Percentiles rank a stretch among this genome's conserved stretches.
These are phyloP conservation scores for Cephalopholis sonnerati DNA, from an alignment of 2,113 vertebrate species.

Conservation along the genomic window DNA sequence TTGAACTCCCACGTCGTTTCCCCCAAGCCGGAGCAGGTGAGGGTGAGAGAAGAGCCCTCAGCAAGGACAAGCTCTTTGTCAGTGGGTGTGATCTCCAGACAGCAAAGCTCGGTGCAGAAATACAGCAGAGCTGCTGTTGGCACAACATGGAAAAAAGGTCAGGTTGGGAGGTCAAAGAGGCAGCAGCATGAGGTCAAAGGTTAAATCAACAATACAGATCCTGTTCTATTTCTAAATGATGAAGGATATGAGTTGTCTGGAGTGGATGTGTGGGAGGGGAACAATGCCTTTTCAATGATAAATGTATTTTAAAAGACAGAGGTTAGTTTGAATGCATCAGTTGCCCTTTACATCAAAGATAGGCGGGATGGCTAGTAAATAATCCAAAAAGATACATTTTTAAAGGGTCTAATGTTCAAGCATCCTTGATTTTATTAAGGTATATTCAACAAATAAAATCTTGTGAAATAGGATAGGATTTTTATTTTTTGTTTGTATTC, in stretches of 20 bases:
- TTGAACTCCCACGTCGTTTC: slow-evolving; percentile 85
- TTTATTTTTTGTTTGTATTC: slow-evolving; percentile 7
- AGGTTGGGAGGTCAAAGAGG: slow-evolving; percentile 49
- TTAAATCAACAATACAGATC: slow-evolving; percentile 78
- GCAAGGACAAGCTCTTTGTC: slow-evolving; percentile 84
- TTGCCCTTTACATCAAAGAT: slow-evolving; percentile 41
- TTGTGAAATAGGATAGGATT: background rate
- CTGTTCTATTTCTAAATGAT: slow-evolving; percentile 60
- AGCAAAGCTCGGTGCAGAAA: slow-evolving; percentile 54
- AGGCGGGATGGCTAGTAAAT: background rate
- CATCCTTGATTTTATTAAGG: background rate
- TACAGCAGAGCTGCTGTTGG: slow-evolving; percentile 76
- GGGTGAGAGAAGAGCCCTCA: slow-evolving; percentile 83
- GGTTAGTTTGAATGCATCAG: slow-evolving; percentile 33
- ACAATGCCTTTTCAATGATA: slow-evolving; percentile 55
- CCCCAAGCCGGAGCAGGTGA: slow-evolving; percentile 86
- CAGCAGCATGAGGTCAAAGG: slow-evolving; percentile 64
- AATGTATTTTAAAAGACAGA: slow-evolving; percentile 50
- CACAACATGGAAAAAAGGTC: slow-evolving; percentile 54
- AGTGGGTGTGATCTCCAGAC: slow-evolving; percentile 84
- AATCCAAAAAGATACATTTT: background rate
- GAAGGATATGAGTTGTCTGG: slow-evolving; percentile 69
- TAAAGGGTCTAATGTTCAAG: background rate
- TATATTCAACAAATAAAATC: background rate
- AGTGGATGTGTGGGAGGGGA: slow-evolving; percentile 41